Base-by-base conservation (phyloP, 2,888 invertebrate species). In the Leptinotarsa juncta region DNA sequence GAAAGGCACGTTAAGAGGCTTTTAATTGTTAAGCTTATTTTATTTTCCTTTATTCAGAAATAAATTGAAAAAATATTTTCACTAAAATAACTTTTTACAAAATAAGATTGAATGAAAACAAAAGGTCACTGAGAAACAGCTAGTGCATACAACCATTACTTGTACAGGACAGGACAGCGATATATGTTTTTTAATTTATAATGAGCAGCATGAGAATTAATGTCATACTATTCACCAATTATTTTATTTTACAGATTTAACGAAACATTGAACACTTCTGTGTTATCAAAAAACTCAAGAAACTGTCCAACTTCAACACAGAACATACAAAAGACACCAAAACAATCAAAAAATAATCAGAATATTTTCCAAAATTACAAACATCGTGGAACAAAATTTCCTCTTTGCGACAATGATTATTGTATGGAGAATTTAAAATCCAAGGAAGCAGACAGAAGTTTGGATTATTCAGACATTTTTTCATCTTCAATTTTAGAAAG, bases 301-400 rank as follows among this genome's bases (percentile, higher is more conserved):
- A 71, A 71, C 20, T 5, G 57, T 16, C 57, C 15, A 69, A 57
- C 60, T 65, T 67, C 71, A 53, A 71, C 68, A 0, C 7, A 73
- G 18, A 73, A 76, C 60, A 42, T 71, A 48, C 76, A 76, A 32
- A 72, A 57, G 62, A 73, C 70, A 4, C 42, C 72, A 4, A 70
- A 23, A 53, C 66, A 20, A 15, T 26, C 20, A 0, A 69, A 48
- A 48, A 49, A 15, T 15, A 57, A 10, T 18, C 69, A 69, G 20
- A 42, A 69, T 14, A 42, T 26, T 55, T 68, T 53, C 18, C 53
- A 42, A n/a, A 42, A 1, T 42, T n/a, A 15, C 7, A 68, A 68
- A 57, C 0, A 20, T 5, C 48, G 49, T 4, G 69, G 60, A 57
- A 69, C 69, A 48, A 69, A 69, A 69, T 73, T 73, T 65, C 69